Percentiles rank a stretch among this genome's conserved stretches.
These are phyloP conservation scores for Schrankia costaestrigalis DNA, from an alignment of 2,888 invertebrate genomes.

Conservation along the genomic window DNA sequence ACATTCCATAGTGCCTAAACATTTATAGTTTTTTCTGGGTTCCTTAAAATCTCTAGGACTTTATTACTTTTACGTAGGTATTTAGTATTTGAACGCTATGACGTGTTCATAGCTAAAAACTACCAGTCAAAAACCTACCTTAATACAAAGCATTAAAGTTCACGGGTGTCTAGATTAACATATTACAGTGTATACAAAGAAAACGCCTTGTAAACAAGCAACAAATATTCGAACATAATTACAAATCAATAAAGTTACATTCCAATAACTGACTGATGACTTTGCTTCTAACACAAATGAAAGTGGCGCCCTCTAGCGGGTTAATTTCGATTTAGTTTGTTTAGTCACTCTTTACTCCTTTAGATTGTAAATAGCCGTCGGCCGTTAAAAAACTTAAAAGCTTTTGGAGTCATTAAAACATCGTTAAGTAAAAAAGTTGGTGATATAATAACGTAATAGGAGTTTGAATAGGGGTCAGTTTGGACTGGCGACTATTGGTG, in stretches of 20 bases:
- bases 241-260: slow-evolving; percentile 30
- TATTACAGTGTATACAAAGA: not conserved
- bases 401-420: slow-evolving; percentile 43
- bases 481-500: too few relatives aligned
- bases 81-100: too few relatives aligned
- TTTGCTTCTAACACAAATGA: slow-evolving; percentile 16
- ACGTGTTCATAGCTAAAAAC: too few relatives aligned
- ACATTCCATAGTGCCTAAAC: too few relatives aligned
- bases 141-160: too few relatives aligned
- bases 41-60: too few relatives aligned
- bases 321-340: slow-evolving; percentile 33
- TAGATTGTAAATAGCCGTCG: slow-evolving; percentile 27
- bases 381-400: slow-evolving; percentile 33
- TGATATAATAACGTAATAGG: slow-evolving; percentile 30
- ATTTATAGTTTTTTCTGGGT: too few relatives aligned
- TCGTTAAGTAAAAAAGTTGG: slow-evolving; percentile 37
- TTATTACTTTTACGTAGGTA: too few relatives aligned
- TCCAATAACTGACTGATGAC: slow-evolving; percentile 19
- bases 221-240: slow-evolving; percentile 21
- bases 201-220: slow-evolving; percentile 1
- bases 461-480: too few relatives aligned
- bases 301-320: slow-evolving; percentile 15
- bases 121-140: too few relatives aligned
- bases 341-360: slow-evolving; percentile 20
- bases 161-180: too few relatives aligned